Evolutionary conservation across 2,113 vertebrate genomes (phyloP), one percentile per base, ranked within the genome.

Genomic region (Tinamus guttatus): DNA sequence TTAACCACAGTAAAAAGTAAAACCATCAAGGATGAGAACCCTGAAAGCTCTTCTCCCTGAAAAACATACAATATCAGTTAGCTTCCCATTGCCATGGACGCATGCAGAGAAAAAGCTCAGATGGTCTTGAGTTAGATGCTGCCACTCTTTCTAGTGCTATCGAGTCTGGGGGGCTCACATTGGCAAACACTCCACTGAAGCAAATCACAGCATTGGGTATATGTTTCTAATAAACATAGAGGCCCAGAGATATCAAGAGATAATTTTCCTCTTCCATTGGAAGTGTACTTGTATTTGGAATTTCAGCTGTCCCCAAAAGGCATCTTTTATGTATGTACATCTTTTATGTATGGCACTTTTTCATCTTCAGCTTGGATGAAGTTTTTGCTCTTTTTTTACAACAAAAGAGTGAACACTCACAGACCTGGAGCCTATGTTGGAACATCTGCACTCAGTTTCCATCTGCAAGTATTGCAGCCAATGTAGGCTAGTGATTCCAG

Each of bases 31-130:
- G 17, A 64, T 51, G 34, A 6, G 16, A 45, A 45, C 84, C 11
- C n/a, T 51, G 34, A 59, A 85, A 85, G 1, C 18, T 67, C 77
- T 77, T 79, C 41, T 49, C 24, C 49, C 45, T 47, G 45, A 47
- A 77, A 58, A 24, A 21, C 9, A 1, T 49, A 11, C 4, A 68
- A 77, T 69, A 89, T 81, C 25, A 67, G 9, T 18, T 62, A 30
- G 30, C 43, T 25, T 22, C 36, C 12, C 4, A 0, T 34, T 64
- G 49, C 21, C 38, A 34, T 0, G 0, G 11, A 76, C 9, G 8
- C 54, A 30, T 11, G 14, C 11, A 58, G 22, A 81, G 27, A 16
- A 79, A 67, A 67, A 34, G 3, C 30, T 73, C 21, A 59, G 87
- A 54, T 84, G 9, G 36, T 40, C 32, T 81, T 64, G 14, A 86